phyloP scores from a whole-genome alignment of 2,888 invertebrate species.

The Antheraea yamamai region DNA sequence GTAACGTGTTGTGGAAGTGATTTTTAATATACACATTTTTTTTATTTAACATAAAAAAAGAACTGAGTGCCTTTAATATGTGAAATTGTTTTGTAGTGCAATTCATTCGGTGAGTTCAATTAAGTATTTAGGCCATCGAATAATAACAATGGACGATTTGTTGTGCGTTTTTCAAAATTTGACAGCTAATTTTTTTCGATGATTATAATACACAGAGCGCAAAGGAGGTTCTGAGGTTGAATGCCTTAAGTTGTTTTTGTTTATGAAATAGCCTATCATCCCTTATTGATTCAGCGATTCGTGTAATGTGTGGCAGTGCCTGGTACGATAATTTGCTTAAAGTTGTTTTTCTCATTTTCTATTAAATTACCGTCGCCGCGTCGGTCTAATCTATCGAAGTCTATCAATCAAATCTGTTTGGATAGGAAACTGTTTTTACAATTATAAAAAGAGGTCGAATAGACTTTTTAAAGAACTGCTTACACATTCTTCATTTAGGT shows the following conservation, averaged over 20 bases:
- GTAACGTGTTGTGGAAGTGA: conserved; percentile 60
- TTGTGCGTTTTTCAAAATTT: conserved; percentile 33
- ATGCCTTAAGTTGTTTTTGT: conserved; percentile 58
- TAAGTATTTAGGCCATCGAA: conserved; percentile 20
- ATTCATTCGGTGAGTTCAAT: conserved; percentile 27
- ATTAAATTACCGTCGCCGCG: conserved; percentile 25
- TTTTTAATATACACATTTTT: conserved; percentile 27
- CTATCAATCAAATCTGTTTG: conserved; percentile 13
- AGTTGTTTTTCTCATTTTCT: conserved; percentile 30
- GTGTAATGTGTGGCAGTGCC: conserved; percentile 32
- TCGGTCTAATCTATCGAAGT: conserved; percentile 15
- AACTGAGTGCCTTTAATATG: conserved; percentile 22
- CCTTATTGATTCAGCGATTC: conserved; percentile 43
- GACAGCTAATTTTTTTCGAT: conserved; percentile 45
- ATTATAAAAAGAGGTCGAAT: conserved; percentile 19
- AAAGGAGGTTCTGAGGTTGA: conserved; percentile 52
- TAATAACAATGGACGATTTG: conserved; percentile 31
- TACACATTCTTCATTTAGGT: too few relatives aligned
- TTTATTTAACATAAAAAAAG: conserved; percentile 3
- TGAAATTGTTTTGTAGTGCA: conserved; percentile 17
- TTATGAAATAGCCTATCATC: conserved; percentile 48
- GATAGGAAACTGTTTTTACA: not conserved
- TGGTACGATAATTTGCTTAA: conserved; percentile 44
- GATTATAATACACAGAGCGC: conserved; percentile 30
- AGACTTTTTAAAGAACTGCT: too few relatives aligned